These are phyloP conservation scores for Ursus arctos DNA, from an alignment of 2,113 vertebrate genomes.

Conservation along the genomic window DNA sequence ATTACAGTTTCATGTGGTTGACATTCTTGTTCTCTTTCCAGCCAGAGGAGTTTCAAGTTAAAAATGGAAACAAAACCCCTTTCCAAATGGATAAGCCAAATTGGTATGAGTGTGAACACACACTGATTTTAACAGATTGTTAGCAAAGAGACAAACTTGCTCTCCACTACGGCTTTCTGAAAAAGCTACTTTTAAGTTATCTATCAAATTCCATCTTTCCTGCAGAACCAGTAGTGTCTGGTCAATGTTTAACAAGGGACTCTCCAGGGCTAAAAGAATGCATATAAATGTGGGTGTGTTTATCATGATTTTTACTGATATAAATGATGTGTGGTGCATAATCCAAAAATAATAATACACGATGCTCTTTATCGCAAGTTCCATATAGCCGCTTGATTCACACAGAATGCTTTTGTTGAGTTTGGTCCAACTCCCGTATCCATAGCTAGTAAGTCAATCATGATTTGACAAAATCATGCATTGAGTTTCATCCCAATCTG, in stretches of 20 bases:
- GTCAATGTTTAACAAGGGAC: neutral
- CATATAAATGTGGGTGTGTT: neutral
- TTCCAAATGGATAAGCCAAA: neutral
- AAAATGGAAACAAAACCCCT: neutral
- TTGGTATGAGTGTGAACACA: neutral
- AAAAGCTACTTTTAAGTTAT: neutral
- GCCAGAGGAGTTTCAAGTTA: neutral
- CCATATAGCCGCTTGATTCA: neutral
- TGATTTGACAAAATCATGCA: neutral
- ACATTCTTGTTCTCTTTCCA: conserved; percentile 26
- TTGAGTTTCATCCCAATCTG: neutral
- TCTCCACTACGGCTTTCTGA: neutral
- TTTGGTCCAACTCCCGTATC: neutral
- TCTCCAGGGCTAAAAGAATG: neutral
- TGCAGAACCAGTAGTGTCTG: neutral
- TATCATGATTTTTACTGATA: neutral
- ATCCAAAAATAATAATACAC: neutral
- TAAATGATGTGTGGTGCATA: neutral
- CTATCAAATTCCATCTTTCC: conserved; percentile 32
- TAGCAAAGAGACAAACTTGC: neutral
- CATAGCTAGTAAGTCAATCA: neutral
- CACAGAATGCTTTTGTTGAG: neutral
- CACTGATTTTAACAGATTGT: neutral
- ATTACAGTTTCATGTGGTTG: neutral
- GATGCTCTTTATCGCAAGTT: neutral